These are phyloP conservation scores for Amblyjoppa fuscipennis DNA, from an alignment of 2,888 invertebrate species.

Conservation along the genomic window DNA sequence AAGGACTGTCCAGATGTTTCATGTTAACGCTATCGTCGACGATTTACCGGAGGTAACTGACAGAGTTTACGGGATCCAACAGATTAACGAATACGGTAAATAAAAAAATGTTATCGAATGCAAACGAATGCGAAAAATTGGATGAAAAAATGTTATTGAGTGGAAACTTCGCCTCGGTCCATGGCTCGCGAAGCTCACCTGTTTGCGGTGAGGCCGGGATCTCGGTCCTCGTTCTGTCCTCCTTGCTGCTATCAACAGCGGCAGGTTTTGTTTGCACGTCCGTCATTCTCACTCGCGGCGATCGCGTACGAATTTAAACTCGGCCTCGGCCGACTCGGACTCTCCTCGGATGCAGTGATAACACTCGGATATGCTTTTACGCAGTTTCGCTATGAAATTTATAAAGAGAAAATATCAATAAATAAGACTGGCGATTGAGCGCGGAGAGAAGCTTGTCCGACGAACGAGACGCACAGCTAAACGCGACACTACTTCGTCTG, in stretches of 20 bases:
- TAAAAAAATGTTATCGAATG: too few relatives aligned
- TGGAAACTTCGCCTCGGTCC: background rate
- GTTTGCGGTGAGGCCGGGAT: constrained; percentile 76
- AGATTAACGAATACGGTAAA: too few relatives aligned
- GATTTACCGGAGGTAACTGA: too few relatives aligned
- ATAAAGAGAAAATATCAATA: background rate
- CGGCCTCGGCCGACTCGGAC: background rate
- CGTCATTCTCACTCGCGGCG: constrained; percentile 76
- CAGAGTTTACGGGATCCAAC: too few relatives aligned
- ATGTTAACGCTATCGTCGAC: too few relatives aligned
- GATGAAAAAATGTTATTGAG: too few relatives aligned
- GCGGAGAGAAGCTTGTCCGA: constrained; percentile 2
- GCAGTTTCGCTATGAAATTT: background rate
- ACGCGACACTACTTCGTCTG: constrained; percentile 65
- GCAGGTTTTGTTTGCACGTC: constrained; percentile 79
- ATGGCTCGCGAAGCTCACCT: constrained; percentile 73
- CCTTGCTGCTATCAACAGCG: constrained; percentile 70
- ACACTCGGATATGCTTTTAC: background rate
- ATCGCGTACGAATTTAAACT: constrained; percentile 4
- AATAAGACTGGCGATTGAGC: background rate
- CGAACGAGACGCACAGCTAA: constrained; percentile 29
- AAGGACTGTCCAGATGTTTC: too few relatives aligned
- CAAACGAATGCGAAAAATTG: too few relatives aligned
- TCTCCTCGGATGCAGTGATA: background rate
- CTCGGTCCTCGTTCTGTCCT: constrained; percentile 73